Conservation (phyloP, 2,888 invertebrate genomes). For the Caenorhabditis angaria region DNA sequence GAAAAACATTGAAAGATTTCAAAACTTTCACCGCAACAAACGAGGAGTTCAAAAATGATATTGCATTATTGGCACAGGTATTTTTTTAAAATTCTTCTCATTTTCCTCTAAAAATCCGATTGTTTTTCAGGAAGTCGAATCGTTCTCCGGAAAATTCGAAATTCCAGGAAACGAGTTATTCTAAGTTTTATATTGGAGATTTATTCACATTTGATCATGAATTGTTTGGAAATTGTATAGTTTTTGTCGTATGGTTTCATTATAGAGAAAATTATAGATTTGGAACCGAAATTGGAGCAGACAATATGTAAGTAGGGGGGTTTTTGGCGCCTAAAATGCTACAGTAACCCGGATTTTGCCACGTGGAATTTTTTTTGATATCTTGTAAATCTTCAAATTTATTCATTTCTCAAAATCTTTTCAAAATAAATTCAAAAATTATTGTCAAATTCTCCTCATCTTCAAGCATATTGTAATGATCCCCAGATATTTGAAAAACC, state of each 20-base stretch:
- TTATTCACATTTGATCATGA: neutral
- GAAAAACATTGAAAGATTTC: constrained; percentile 71
- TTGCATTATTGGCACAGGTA: constrained; percentile 53
- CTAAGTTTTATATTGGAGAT: constrained; percentile 26
- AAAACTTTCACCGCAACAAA: constrained; percentile 65
- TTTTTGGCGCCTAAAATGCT: no score
- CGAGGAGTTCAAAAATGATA: constrained; percentile 57
- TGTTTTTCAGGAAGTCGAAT: constrained; percentile 54
- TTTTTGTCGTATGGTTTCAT: no score
- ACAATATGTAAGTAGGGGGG: no score
- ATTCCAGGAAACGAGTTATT: constrained; percentile 68
- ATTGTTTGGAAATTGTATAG: no score
- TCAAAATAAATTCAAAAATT: constrained; percentile 5
- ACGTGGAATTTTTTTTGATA: no score
- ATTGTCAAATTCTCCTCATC: constrained; percentile 9
- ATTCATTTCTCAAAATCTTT: neutral
- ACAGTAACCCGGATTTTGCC: no score
- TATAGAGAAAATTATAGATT: no score
- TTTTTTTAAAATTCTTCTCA: neutral
- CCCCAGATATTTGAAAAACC: constrained; percentile 20
- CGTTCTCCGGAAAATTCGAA: constrained; percentile 65
- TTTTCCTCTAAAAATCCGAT: neutral
- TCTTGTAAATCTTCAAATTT: neutral
- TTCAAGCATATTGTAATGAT: constrained; percentile 38
- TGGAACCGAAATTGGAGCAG: no score